These are phyloP conservation scores for Macquaria ambigua DNA, from an alignment of 2,113 vertebrate genomes.

Conservation along the genomic window DNA sequence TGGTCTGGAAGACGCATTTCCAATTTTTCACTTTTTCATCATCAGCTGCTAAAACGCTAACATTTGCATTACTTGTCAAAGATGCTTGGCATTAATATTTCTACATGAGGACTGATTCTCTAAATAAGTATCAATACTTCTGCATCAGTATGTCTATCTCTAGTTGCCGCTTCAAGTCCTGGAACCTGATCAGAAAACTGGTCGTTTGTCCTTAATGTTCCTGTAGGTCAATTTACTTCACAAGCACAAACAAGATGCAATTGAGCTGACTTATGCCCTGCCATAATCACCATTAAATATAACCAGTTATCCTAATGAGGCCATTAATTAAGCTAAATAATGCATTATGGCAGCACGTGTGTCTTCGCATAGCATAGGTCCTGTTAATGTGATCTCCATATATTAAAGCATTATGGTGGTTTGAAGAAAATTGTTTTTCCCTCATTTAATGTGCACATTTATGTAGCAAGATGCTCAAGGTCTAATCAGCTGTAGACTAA, in stretches of 20 bases:
- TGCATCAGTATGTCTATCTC: neutral
- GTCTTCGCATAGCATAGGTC: neutral
- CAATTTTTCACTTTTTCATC: neutral
- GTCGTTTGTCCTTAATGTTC: neutral
- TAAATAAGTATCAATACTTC: neutral
- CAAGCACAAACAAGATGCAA: constrained; percentile 37
- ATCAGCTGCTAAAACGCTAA: neutral
- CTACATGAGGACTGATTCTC: neutral
- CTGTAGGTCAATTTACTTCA: constrained; percentile 36
- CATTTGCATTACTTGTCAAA: constrained; percentile 1
- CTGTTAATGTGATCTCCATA: neutral
- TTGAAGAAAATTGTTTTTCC: neutral
- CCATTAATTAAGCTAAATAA: constrained; percentile 42
- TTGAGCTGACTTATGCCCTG: constrained; percentile 38
- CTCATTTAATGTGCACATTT: constrained; percentile 14
- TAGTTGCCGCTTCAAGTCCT: neutral
- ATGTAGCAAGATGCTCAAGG: neutral
- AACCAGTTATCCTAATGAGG: constrained; percentile 47
- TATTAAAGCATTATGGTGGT: neutral
- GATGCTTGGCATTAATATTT: neutral
- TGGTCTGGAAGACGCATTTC: neutral
- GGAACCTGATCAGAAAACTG: neutral
- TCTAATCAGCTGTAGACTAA: neutral
- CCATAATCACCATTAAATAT: constrained; percentile 29
- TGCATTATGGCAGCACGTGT: constrained; percentile 9